These are phyloP conservation scores for Brachionus sp. DNA, from an alignment of 1,140 invertebrate genomes.

Conservation along the genomic window DNA sequence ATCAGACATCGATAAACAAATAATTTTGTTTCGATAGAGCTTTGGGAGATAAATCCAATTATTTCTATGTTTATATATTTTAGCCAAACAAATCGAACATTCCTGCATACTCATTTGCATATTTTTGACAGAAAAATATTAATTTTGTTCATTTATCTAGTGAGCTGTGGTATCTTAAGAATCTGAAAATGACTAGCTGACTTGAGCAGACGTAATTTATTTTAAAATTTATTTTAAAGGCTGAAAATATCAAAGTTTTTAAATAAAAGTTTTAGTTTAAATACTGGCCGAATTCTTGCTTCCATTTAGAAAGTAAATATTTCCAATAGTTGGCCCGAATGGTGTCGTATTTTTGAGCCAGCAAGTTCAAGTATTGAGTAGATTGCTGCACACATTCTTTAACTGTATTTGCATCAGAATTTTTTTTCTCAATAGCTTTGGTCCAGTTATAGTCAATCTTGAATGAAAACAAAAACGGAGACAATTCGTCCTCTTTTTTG, in stretches of 20 bases:
- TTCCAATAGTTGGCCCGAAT: constrained; percentile 33
- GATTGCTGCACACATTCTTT: neutral
- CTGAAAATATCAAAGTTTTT: neutral
- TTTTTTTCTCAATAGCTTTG: neutral
- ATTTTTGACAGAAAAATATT: neutral
- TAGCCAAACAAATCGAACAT: neutral
- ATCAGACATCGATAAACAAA: neutral
- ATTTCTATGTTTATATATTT: neutral
- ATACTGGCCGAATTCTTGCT: neutral
- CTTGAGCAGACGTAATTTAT: neutral
- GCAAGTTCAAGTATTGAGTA: neutral
- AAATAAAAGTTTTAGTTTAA: neutral
- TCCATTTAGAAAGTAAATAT: constrained; percentile 14
- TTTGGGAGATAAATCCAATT: neutral
- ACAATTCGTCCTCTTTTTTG: constrained; percentile 1
- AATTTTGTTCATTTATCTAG: neutral
- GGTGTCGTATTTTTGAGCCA: neutral
- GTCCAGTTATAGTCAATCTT: neutral
- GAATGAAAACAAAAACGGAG: constrained; percentile 22
- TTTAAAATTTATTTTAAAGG: neutral
- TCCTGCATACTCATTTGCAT: neutral
- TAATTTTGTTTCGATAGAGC: neutral
- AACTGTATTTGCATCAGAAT: neutral
- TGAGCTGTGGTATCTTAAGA: neutral
- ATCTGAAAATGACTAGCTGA: neutral